These are phyloP conservation scores for Phylloscopus whistleri DNA, from an alignment of 2,113 vertebrate genomes.

Conservation along the genomic window DNA sequence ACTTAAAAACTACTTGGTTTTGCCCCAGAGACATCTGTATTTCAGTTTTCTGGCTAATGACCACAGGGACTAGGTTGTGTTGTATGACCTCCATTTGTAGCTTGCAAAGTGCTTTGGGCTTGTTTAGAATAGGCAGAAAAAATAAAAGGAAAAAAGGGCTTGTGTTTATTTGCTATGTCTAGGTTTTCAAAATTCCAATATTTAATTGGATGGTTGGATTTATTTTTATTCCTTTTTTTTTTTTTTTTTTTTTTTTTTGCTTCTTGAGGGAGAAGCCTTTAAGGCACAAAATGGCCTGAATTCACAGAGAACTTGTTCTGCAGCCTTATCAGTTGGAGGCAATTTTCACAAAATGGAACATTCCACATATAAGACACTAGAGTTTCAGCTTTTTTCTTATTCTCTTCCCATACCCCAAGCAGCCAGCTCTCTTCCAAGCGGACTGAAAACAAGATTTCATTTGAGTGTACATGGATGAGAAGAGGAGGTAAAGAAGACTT, in stretches of 20 bases:
- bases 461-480: neutral
- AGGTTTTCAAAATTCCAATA: neutral
- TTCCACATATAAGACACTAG: neutral
- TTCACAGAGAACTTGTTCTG: neutral
- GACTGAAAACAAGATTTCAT: neutral
- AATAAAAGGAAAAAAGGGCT: neutral
- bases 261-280: neutral
- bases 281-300: conserved; percentile 7
- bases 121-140: neutral
- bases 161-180: neutral
- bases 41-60: conserved; percentile 61
- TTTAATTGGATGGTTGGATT: neutral
- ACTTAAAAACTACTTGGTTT: conserved; percentile 54
- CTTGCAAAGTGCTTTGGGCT: neutral
- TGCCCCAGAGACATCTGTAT: conserved; percentile 44
- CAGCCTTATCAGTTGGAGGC: neutral
- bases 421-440: neutral
- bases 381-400: neutral
- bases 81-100: conserved; percentile 24
- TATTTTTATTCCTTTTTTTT: neutral
- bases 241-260: neutral
- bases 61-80: conserved; percentile 42
- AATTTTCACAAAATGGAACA: neutral
- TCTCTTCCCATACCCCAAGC: neutral
- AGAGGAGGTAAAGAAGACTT: neutral